Evolutionary conservation across 2,888 invertebrate species (phyloP), one percentile per base, ranked within the genome.

Genomic region (Abrostola tripartita): DNA sequence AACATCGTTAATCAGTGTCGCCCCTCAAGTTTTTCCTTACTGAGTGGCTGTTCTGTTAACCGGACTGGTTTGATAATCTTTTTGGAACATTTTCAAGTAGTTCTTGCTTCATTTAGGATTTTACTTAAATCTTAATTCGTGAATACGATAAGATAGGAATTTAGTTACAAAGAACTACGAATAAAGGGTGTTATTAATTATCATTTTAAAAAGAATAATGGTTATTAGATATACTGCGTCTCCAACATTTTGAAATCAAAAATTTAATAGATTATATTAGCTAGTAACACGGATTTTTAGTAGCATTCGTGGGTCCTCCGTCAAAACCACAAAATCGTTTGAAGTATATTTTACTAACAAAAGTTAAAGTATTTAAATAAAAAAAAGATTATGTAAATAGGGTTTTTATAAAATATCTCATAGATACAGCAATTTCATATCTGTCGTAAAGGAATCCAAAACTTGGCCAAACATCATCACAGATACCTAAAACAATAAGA

Each of bases 1-100:
- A 65, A 75, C 79, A 58, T 63, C 76, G 75, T 76, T 78, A 75
- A 65, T 76, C 64, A 65, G 50, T 61, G 76, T 68, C 79, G 64
- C 62, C 59, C 14, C 52, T 44, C 53, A 53, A 74, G 60, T 52
- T 70, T 66, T 68, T 73, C 49, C 44, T 38, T 52, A 6, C 44
- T 50, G 37, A 47, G 35, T 52, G 52, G 52, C 71, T 71, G 60
- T 60, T 51, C 71, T 75, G 61, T 49, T 54, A 57, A 55, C 42
- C 51, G 37, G 55, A 72, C 55, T 53, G 57, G 50, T 35, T 71
- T 60, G 49, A 68, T 52, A 71, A 75, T 58, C 64, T 64, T 64
- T 14, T 52, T 37, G 8, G 52, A 71, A 54, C 55, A 56, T 58
- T 72, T 60, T 51, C 50, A 41, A 37, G 47, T 57, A 49, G 41